Evolutionary conservation across 2,888 invertebrate genomes (phyloP).

Genomic region (Nomada hirtipes): DNA sequence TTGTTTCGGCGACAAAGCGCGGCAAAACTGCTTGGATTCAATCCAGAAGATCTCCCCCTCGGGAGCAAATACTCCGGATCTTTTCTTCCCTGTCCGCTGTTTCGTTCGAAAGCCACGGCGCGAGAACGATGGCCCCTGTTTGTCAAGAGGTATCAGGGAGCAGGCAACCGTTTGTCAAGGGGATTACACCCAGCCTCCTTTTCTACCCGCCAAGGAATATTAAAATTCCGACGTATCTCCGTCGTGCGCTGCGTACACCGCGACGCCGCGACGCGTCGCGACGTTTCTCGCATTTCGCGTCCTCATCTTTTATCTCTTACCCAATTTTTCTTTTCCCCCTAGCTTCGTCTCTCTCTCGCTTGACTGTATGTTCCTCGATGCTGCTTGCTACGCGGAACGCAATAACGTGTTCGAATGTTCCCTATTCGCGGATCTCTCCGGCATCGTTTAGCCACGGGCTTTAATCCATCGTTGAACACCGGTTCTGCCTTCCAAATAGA

Average conservation of each 20-base stretch:
- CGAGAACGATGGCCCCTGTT: conserved; percentile 78
- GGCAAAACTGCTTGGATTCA: conserved; percentile 75
- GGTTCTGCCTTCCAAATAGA: conserved; percentile 1
- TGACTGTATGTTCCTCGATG: background rate
- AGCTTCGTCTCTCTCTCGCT: background rate
- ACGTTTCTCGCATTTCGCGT: conserved; percentile 42
- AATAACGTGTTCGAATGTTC: conserved; percentile 36
- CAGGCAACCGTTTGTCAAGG: conserved; percentile 78
- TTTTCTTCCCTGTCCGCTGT: conserved; percentile 41
- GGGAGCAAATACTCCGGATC: conserved; percentile 12
- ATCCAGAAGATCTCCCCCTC: conserved; percentile 67
- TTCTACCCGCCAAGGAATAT: conserved; percentile 72
- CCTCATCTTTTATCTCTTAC: conserved; percentile 25
- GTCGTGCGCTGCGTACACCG: conserved; percentile 54
- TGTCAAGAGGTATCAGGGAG: conserved; percentile 78
- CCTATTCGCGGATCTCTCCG: background rate
- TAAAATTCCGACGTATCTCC: conserved; percentile 77
- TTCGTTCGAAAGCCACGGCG: conserved; percentile 58
- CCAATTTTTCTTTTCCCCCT: conserved; percentile 3
- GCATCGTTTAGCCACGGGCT: conserved; percentile 1
- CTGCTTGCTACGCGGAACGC: conserved; percentile 49
- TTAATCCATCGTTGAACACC: conserved; percentile 2
- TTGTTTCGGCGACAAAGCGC: conserved; percentile 80
- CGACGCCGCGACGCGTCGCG: background rate
- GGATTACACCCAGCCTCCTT: conserved; percentile 73